A percentile compares a stretch with the other conserved stretches of the same genome.
phyloP scores from a whole-genome alignment of 2,113 vertebrate genomes.

The Fregetta grallaria region DNA sequence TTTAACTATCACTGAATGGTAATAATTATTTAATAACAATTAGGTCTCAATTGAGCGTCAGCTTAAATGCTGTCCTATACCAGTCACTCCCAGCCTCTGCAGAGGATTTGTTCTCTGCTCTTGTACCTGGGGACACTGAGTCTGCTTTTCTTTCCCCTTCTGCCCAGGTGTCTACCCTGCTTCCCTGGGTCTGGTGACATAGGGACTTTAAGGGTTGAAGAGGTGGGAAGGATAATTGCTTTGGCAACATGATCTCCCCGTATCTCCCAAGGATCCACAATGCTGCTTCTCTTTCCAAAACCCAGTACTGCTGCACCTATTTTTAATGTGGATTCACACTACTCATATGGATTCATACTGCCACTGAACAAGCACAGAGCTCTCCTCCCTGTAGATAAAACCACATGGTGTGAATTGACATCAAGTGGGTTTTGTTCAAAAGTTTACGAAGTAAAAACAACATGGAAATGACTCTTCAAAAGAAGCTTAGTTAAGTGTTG shows the following conservation, averaged over 20 bases:
- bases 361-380: not conserved
- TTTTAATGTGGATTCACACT: not conserved
- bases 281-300: not conserved
- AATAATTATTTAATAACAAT: constrained; percentile 44
- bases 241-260: not conserved
- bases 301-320: not conserved
- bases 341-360: not conserved
- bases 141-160: not conserved
- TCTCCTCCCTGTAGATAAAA: not conserved
- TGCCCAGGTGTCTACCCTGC: not conserved
- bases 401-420: not conserved
- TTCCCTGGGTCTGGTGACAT: not conserved
- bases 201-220: not conserved
- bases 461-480: not conserved
- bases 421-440: not conserved
- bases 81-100: not conserved
- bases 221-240: not conserved
- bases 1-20: not conserved
- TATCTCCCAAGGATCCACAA: not conserved
- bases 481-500: not conserved
- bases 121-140: not conserved
- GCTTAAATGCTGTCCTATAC: not conserved
- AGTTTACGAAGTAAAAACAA: not conserved
- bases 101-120: not conserved
- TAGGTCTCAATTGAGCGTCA: not conserved